These are phyloP conservation scores for Mizuhopecten yessoensis DNA, from an alignment of 1,140 invertebrate genomes.

Conservation along the genomic window DNA sequence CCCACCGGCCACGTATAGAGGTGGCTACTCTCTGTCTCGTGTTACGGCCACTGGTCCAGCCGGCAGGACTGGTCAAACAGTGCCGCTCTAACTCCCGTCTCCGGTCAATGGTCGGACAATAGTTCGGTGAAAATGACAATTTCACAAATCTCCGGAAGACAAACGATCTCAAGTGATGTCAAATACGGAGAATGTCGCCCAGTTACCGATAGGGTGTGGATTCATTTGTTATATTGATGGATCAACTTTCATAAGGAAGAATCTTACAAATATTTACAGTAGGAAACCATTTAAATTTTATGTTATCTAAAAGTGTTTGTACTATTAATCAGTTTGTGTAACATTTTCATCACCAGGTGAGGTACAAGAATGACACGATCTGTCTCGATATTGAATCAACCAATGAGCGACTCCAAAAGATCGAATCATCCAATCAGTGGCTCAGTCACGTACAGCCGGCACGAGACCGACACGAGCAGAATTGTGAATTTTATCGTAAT, in stretches of 20 bases:
- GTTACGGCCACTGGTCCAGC: background rate
- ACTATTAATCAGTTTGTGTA: conserved; percentile 27
- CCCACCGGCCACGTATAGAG: background rate
- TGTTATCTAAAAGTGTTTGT: conserved; percentile 8
- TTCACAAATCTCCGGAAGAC: background rate
- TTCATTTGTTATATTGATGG: background rate
- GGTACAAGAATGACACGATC: conserved; percentile 60
- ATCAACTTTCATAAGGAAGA: conserved; percentile 39
- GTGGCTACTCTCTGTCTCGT: background rate
- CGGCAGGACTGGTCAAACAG: conserved; percentile 15
- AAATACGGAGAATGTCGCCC: conserved; percentile 4
- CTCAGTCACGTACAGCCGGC: conserved; percentile 86
- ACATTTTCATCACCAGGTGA: conserved; percentile 61
- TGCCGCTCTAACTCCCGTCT: background rate
- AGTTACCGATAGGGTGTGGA: conserved; percentile 9
- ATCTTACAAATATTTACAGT: conserved; percentile 2
- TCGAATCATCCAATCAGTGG: conserved; percentile 85
- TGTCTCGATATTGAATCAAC: conserved; percentile 55
- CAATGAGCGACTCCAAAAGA: conserved; percentile 84
- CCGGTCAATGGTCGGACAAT: conserved; percentile 18
- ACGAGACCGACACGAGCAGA: conserved; percentile 88
- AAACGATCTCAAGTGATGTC: conserved; percentile 7
- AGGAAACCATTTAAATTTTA: conserved; percentile 8
- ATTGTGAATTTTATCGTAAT: conserved; percentile 85
- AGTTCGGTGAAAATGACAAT: background rate